These are phyloP conservation scores for Echinometra lucunter DNA, from an alignment of 53 echinoderm and acorn worm genomes.

Conservation along the genomic window DNA sequence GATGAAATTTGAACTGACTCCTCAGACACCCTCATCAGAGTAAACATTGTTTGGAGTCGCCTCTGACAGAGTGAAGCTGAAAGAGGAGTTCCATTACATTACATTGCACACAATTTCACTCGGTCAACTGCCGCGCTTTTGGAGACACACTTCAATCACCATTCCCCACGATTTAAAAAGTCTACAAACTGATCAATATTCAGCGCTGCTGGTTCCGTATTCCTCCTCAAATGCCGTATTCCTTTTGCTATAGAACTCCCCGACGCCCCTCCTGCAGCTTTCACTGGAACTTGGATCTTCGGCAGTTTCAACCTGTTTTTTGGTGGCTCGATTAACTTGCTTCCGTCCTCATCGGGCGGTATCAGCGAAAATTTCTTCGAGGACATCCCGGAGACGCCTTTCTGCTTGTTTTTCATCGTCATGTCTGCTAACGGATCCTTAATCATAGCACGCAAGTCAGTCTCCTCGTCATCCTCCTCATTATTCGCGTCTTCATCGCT, in stretches of 20 bases:
- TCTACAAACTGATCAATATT: conserved; percentile 54
- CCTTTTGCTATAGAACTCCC: neutral
- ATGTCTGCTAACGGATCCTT: conserved; percentile 64
- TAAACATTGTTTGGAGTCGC: too few species aligned
- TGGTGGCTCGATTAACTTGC: neutral
- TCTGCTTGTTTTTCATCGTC: conserved; percentile 37
- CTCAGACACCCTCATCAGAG: too few species aligned
- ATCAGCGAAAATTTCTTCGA: conserved; percentile 50
- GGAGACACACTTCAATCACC: neutral
- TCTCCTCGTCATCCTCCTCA: neutral
- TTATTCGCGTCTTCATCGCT: neutral
- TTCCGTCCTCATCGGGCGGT: conserved; percentile 28
- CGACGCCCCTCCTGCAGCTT: neutral
- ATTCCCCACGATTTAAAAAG: conserved; percentile 40
- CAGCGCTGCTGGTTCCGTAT: conserved; percentile 57
- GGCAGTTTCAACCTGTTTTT: conserved; percentile 59
- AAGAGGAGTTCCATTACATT: neutral
- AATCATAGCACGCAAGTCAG: conserved; percentile 16
- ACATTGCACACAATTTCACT: neutral
- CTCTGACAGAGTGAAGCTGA: neutral
- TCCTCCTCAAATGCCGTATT: neutral
- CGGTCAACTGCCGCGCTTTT: neutral
- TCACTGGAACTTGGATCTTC: conserved; percentile 10
- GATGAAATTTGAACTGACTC: too few species aligned
- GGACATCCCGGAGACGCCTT: conserved; percentile 28